These are phyloP conservation scores for Thymallus thymallus DNA, from an alignment of 2,113 vertebrate species.

Conservation along the genomic window DNA sequence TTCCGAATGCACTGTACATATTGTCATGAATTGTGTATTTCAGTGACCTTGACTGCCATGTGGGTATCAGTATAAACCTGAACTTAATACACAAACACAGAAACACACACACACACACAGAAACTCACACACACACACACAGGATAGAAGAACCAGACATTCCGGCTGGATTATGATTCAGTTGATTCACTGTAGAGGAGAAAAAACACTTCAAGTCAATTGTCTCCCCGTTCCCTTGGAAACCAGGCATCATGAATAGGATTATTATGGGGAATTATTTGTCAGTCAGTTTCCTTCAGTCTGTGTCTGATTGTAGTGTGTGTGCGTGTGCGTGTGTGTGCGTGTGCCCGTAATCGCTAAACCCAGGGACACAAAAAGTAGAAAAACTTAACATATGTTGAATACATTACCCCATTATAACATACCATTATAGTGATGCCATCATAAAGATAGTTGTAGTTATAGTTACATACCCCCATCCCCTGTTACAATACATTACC, in stretches of 20 bases:
- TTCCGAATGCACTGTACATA: no score
- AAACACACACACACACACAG: slow-evolving; percentile 11
- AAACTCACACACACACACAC: not conserved
- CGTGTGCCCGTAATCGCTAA: slow-evolving; percentile 8
- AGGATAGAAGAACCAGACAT: not conserved
- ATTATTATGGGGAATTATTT: slow-evolving; percentile 40
- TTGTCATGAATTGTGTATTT: no score
- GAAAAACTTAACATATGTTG: slow-evolving; percentile 31
- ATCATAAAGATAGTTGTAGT: slow-evolving; percentile 1
- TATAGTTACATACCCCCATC: no score
- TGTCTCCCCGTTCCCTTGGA: slow-evolving; percentile 38
- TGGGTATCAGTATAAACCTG: no score
- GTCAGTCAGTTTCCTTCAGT: slow-evolving; percentile 31
- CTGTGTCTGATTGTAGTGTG: no score
- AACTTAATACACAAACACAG: not conserved
- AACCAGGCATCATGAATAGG: slow-evolving; percentile 43
- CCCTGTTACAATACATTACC: not conserved
- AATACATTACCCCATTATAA: no score
- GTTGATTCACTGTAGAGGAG: slow-evolving; percentile 32
- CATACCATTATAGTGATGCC: slow-evolving; percentile 27
- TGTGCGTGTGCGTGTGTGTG: no score
- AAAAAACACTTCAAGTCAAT: slow-evolving; percentile 2
- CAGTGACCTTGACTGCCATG: no score
- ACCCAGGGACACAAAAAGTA: slow-evolving; percentile 11
- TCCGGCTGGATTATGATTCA: slow-evolving; percentile 47